Percentiles rank a stretch among this genome's conserved stretches.
Conservation (phyloP, 1,140 invertebrate genomes). For the Colletes gigas region DNA sequence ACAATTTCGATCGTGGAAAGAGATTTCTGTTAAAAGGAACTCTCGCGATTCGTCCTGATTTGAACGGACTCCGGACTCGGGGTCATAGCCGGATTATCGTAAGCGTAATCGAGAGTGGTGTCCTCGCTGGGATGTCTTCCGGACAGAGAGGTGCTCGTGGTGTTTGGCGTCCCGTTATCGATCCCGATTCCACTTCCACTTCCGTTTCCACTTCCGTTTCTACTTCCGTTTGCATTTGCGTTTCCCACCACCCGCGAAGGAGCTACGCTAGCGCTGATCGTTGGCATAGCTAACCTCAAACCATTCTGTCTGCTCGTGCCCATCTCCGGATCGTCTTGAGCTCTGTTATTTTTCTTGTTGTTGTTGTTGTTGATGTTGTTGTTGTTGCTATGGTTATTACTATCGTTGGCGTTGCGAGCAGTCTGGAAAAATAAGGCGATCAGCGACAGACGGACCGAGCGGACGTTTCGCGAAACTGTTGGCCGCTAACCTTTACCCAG, state of each 20-base stretch:
- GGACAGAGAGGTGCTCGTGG: constrained; percentile 82
- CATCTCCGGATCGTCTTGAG: constrained; percentile 69
- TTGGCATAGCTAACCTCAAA: constrained; percentile 75
- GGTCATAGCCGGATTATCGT: constrained; percentile 86
- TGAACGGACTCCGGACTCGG: constrained; percentile 81
- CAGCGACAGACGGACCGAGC: not conserved
- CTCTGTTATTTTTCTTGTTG: constrained; percentile 57
- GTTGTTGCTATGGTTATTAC: too few relatives aligned
- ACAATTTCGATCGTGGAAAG: not conserved
- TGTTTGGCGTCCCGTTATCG: constrained; percentile 81
- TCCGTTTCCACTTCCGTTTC: not conserved
- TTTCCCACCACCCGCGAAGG: constrained; percentile 22
- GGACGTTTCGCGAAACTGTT: not conserved
- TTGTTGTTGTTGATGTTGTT: constrained; percentile 25
- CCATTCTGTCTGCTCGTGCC: constrained; percentile 57
- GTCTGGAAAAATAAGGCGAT: not conserved
- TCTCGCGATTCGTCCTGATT: constrained; percentile 73
- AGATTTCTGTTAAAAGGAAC: constrained; percentile 69
- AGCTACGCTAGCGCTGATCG: constrained; percentile 73
- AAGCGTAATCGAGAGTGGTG: constrained; percentile 85
- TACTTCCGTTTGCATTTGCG: not conserved
- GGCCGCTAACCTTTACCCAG: constrained; percentile 64
- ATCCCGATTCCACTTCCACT: constrained; percentile 65
- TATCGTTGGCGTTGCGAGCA: not conserved
- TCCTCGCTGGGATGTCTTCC: constrained; percentile 85